phyloP scores from a whole-genome alignment of 2,113 vertebrate genomes.

The Pyxicephalus adspersus region DNA sequence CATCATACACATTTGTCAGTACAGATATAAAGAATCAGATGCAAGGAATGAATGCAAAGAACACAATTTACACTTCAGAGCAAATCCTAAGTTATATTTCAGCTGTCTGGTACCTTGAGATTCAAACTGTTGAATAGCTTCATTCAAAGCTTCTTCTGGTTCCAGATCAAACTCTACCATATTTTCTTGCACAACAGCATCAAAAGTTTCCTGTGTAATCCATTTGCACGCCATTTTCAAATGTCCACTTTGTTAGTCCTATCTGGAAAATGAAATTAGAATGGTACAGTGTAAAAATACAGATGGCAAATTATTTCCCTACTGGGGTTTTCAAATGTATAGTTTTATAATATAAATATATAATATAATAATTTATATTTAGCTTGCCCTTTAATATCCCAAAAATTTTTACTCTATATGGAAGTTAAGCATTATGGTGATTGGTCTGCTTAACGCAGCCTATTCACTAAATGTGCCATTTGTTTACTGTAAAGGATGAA shows the following conservation, averaged over 20 bases:
- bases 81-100: background rate
- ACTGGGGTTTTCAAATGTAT: too few relatives aligned
- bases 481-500: too few relatives aligned
- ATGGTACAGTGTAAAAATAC: background rate
- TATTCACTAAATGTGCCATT: too few relatives aligned
- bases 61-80: background rate
- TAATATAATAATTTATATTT: too few relatives aligned
- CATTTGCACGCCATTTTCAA: slow-evolving; percentile 79
- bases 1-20: too few relatives aligned
- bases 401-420: too few relatives aligned
- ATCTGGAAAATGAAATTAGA: slow-evolving; percentile 11
- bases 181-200: slow-evolving; percentile 87
- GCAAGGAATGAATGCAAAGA: background rate
- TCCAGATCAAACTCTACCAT: slow-evolving; percentile 90
- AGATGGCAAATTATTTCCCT: background rate
- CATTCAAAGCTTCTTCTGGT: slow-evolving; percentile 81
- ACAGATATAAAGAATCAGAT: too few relatives aligned
- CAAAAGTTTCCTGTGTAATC: slow-evolving; percentile 92
- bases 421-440: too few relatives aligned
- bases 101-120: slow-evolving; percentile 84
- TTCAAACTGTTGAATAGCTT: slow-evolving; percentile 90
- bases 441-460: too few relatives aligned
- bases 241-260: background rate
- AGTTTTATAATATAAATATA: too few relatives aligned
- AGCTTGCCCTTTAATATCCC: too few relatives aligned